Percentiles rank a stretch among this genome's conserved stretches.
Evolutionary conservation across 2,113 vertebrate species (phyloP).

Genomic region (Dasypus novemcinctus): DNA sequence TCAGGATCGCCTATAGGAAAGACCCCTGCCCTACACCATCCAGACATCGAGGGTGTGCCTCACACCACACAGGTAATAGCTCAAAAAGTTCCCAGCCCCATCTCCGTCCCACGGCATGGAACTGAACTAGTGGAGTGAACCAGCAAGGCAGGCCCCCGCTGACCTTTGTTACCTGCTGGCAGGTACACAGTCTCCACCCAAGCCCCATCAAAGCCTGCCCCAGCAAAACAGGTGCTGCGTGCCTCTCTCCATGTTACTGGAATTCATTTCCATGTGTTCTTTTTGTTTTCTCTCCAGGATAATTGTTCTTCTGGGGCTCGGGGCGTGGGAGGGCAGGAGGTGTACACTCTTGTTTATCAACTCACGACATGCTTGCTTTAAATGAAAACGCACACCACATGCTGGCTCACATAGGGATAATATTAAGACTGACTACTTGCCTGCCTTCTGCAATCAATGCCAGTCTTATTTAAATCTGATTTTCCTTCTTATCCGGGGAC

Average conservation of each 20-base stretch:
- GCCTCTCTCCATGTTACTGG: neutral
- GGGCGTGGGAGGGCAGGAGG: slow-evolving; percentile 35
- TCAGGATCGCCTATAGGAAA: neutral
- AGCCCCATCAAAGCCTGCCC: neutral
- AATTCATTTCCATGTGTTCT: neutral
- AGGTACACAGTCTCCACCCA: rapidly evolving
- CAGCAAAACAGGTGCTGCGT: neutral
- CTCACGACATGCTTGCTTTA: slow-evolving; percentile 64
- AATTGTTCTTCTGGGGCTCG: slow-evolving; percentile 53
- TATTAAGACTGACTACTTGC: neutral
- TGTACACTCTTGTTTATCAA: slow-evolving; percentile 55
- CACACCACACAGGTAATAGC: rapidly evolving
- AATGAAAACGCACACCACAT: slow-evolving; percentile 59
- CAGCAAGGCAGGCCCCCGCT: neutral
- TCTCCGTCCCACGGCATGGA: neutral
- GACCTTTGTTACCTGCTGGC: neutral
- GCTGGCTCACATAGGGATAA: slow-evolving; percentile 32
- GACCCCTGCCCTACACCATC: rapidly evolving
- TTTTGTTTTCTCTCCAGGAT: neutral
- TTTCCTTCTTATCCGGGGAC: neutral
- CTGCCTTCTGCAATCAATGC: neutral
- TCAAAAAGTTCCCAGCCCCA: rapidly evolving
- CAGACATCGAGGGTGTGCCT: neutral
- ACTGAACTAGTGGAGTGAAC: rapidly evolving
- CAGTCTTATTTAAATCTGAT: slow-evolving; percentile 26